phyloP scores from a whole-genome alignment of 2,113 vertebrate genomes.

The Cryptomyrus ogoouensis region DNA sequence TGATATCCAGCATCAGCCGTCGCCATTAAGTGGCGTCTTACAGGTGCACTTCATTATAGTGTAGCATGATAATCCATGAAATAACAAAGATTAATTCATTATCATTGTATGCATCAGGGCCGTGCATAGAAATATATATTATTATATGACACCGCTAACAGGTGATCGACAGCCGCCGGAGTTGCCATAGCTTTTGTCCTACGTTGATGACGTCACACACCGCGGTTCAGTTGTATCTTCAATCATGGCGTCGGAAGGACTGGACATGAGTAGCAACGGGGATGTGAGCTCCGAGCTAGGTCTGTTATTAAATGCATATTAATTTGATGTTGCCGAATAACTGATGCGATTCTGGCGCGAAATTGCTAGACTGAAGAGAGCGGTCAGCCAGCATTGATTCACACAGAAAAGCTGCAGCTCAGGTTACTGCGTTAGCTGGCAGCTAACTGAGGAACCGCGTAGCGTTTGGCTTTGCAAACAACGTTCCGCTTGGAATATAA shows the following conservation, averaged over 20 bases:
- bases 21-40: not conserved
- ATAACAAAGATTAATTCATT: not conserved
- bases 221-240: conserved; percentile 8
- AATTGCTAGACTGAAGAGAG: not conserved
- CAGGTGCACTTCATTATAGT: not conserved
- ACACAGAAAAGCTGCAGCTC: no score
- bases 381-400: not conserved
- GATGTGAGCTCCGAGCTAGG: conserved; percentile 48
- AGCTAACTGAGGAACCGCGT: not conserved
- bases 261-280: conserved; percentile 50
- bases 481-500: not conserved
- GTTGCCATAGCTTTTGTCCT: conserved; percentile 37
- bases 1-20: not conserved
- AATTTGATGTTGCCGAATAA: not conserved
- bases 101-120: not conserved
- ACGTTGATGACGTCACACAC: conserved; percentile 38
- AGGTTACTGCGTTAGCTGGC: not conserved
- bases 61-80: not conserved
- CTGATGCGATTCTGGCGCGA: not conserved
- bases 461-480: not conserved
- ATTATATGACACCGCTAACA: not conserved
- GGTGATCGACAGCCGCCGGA: not conserved
- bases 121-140: not conserved
- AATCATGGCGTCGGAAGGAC: conserved; percentile 61
- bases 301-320: not conserved